Base-by-base conservation (phyloP, 2,113 vertebrate species). In the Ardeotis arabs region DNA sequence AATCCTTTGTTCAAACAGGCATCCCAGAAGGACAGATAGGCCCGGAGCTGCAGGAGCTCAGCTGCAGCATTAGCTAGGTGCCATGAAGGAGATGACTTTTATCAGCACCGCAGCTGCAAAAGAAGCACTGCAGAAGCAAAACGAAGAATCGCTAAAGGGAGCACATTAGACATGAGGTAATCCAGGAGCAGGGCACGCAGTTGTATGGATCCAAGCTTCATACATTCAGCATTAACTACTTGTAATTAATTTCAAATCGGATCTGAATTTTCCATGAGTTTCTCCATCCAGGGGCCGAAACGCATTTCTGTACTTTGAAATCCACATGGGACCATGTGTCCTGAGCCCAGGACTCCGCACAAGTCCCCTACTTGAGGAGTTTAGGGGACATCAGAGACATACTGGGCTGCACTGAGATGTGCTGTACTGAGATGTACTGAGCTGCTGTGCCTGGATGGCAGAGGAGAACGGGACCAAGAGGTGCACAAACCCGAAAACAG, bases 401-500 rank as follows among this genome's bases (percentile, higher is more conserved):
- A 14, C 60, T 33, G 58, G n/a, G 33, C 25, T 78, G 69, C 64
- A 17, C 29, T 28, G 56, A 68, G 25, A 31, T 33, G 47, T 45
- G 13, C 25, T 10, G 44, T 13, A 14, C 60, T 19, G 44, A 37
- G 13, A 27, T 17, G 44, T 28, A 39, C 53, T 55, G 76, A 63
- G 62, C 33, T 37, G n/a, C 80, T 31, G 29, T 58, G 37, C 41
- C 55, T 2, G 2, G 19, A 53, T 35, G 37, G 53, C 6, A 10
- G 3, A 20, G 45, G 33, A 80, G 33, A 69, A 41, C 33, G 41
- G 45, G 14, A n/a, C 24, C 0, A 6, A 78, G 84, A 44, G 24
- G 4, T 6, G 11, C 14, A 17, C 24, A 52, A 41, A 45, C 20
- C 35, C 1, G 0, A 74, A 44, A 33, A n/a, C 0, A 2, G 44